Evolutionary conservation across 2,113 vertebrate species (phyloP), one percentile per base, ranked within the genome.

Genomic region (Collichthys lucidus): DNA sequence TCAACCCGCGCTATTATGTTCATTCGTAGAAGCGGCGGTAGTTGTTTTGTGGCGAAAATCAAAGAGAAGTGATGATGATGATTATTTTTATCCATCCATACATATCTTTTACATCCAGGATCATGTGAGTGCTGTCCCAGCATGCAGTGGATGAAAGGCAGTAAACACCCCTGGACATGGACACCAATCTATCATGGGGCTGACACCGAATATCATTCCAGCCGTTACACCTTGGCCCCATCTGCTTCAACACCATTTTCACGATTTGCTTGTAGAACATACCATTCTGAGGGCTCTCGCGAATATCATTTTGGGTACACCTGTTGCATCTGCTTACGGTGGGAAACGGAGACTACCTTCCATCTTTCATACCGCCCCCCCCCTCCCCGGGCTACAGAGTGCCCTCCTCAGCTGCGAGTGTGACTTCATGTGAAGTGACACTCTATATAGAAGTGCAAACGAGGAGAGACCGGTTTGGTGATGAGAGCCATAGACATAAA

Each of bases 151-250:
- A 44, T 73, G 56, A 78, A 83, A 79, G 59, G 79, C 67, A 55
- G 76, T 84, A 63, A 83, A 88, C 84, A 83, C 57, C 5, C 35
- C 4, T 19, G 47, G 15, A 67, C 11, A 53, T 44, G 35, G 69
- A 74, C 74, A 74, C 56, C 44, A 7, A 75, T 82, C 59, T 62
- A 47, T 83, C 71, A 74, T 12, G 0, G 46, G 47, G 14, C 29
- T 55, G 47, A 70, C 71, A 60, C 57, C 47, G 61, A 31, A 50
- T 78, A 72, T 69, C 46, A 61, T 74, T 60, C 12, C 44, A 46
- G 44, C 44, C 44, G 14, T 12, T 14, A 46, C 14, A 46, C 44
- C 44, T 46, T 46, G 11, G 11, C 11, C 44, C 16, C 19, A 69
- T 68, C 22, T 14, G 4, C 29, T 60, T 11, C 70, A 68, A 56